Conservation (phyloP, 2,113 vertebrate species). For the Formicarius rufipectus region DNA sequence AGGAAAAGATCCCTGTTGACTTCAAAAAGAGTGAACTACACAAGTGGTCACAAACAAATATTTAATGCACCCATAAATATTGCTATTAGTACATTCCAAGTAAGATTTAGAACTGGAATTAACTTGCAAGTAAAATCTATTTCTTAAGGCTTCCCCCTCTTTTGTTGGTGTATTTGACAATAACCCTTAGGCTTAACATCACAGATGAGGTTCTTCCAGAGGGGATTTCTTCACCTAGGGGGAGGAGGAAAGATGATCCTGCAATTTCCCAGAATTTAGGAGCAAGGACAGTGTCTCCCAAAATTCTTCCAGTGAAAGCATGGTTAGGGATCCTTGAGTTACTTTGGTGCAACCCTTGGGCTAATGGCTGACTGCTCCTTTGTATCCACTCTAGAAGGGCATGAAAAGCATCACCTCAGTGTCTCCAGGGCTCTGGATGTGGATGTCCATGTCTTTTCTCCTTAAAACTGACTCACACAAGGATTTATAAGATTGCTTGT, state of each 20-base stretch:
- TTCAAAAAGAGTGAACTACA: neutral
- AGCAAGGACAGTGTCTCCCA: neutral
- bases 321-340: fast-evolving
- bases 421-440: neutral
- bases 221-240: neutral
- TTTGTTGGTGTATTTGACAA: neutral
- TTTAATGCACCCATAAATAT: neutral
- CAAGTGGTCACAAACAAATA: neutral
- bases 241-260: neutral
- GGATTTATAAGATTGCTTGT: neutral
- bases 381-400: neutral
- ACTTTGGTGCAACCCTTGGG: neutral
- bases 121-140: neutral
- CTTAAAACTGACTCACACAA: neutral
- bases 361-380: neutral
- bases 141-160: neutral
- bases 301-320: neutral
- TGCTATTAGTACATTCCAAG: neutral
- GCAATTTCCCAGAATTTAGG: neutral
- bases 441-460: neutral
- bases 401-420: neutral
- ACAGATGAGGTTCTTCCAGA: neutral
- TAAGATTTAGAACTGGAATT: neutral
- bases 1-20: neutral
- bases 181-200: neutral